These are phyloP conservation scores for Masnerella sp. DNA, from an alignment of 2,888 invertebrate genomes.

Conservation along the genomic window DNA sequence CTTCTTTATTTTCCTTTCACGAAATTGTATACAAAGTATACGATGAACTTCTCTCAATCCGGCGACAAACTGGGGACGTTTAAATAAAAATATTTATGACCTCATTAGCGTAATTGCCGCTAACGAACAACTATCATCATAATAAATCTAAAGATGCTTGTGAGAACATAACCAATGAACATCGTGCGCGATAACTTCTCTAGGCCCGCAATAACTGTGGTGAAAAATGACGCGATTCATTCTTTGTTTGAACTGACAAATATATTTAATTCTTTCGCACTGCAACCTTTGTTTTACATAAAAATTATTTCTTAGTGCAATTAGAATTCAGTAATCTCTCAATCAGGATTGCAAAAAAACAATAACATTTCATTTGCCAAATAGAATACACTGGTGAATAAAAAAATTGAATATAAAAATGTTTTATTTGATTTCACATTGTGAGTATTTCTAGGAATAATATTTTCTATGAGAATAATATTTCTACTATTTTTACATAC, in stretches of 20 bases:
- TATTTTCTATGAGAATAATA: too few relatives aligned
- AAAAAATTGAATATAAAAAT: too few relatives aligned
- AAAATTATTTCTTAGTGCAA: neutral
- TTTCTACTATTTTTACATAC: too few relatives aligned
- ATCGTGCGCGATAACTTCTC: conserved; percentile 35
- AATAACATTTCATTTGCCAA: too few relatives aligned
- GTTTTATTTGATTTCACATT: too few relatives aligned
- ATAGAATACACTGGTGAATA: too few relatives aligned
- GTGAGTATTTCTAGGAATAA: too few relatives aligned
- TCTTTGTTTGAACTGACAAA: conserved; percentile 41
- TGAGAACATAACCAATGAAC: conserved; percentile 46
- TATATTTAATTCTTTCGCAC: conserved; percentile 21
- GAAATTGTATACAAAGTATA: too few relatives aligned
- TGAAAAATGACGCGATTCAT: conserved; percentile 45
- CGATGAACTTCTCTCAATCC: too few relatives aligned
- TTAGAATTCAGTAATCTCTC: too few relatives aligned
- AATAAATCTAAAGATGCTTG: conserved; percentile 56
- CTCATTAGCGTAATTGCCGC: conserved; percentile 54
- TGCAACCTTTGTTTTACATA: neutral
- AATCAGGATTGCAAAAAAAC: too few relatives aligned
- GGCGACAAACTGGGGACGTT: conserved; percentile 18
- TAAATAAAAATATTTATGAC: conserved; percentile 46
- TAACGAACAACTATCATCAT: conserved; percentile 56
- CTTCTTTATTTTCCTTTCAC: too few relatives aligned
- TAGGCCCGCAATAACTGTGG: conserved; percentile 38